Conservation (phyloP, 2,888 invertebrate species). For the Sesia apiformis region DNA sequence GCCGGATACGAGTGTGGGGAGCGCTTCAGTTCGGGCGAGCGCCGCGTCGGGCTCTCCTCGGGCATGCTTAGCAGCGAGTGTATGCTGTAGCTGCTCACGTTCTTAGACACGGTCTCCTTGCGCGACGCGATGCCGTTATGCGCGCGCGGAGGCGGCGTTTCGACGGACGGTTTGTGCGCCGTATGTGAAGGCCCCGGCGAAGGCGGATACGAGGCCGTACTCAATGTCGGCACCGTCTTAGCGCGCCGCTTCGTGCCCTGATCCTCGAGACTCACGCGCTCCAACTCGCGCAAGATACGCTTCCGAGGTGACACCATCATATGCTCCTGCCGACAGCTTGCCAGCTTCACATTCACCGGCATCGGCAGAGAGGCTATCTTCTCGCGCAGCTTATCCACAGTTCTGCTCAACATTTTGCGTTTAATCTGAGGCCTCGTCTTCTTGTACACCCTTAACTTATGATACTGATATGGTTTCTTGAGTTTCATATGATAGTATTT, state of each 20-base stretch:
- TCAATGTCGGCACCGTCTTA: conserved; percentile 54
- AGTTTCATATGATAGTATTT: conserved; percentile 68
- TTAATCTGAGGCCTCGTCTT: conserved; percentile 45
- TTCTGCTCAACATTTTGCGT: conserved; percentile 44
- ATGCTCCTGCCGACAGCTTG: conserved; percentile 63
- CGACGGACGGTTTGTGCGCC: conserved; percentile 33
- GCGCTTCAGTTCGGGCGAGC: conserved; percentile 39
- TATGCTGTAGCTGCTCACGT: conserved; percentile 87
- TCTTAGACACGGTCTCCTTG: conserved; percentile 42
- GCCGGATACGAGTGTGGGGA: conserved; percentile 35
- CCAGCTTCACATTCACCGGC: conserved; percentile 59
- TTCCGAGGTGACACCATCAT: conserved; percentile 87
- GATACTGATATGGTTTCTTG: conserved; percentile 69
- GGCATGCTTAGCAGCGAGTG: conserved; percentile 85
- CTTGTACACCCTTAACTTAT: conserved; percentile 63
- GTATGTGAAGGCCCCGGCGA: conserved; percentile 32
- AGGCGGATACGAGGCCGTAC: conserved; percentile 35
- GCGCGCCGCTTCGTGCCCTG: conserved; percentile 77
- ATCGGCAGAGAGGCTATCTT: conserved; percentile 46
- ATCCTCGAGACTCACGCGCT: conserved; percentile 83
- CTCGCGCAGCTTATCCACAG: conserved; percentile 52
- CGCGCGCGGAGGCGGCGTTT: conserved; percentile 18
- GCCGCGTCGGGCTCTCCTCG: conserved; percentile 54
- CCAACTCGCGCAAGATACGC: conserved; percentile 86
- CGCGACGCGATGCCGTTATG: conserved; percentile 40